These are phyloP conservation scores for Micrasema longulum DNA, from an alignment of 1,140 invertebrate genomes.

Conservation along the genomic window DNA sequence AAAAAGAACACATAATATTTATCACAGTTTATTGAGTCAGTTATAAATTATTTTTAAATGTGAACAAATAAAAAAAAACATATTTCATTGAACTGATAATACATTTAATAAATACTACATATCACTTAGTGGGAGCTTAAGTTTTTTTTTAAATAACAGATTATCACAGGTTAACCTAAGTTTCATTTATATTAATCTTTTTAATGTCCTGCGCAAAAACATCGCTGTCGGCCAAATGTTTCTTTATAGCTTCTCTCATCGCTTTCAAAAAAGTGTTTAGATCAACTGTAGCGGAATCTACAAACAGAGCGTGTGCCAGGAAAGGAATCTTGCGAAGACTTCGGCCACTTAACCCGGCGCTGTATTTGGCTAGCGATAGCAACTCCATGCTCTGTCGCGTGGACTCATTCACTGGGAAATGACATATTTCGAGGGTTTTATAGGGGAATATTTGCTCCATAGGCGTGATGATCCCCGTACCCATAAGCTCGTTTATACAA, in stretches of 20 bases:
- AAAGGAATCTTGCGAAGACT: slow-evolving; percentile 90
- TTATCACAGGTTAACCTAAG: background rate
- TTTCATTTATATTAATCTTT: slow-evolving; percentile 17
- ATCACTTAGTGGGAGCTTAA: too few species aligned
- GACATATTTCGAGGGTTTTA: slow-evolving; percentile 56
- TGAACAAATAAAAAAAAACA: too few species aligned
- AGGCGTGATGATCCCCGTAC: slow-evolving; percentile 67
- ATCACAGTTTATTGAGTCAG: too few species aligned
- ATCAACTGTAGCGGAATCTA: background rate
- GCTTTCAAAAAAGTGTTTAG: slow-evolving; percentile 29
- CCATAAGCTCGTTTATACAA: slow-evolving; percentile 85
- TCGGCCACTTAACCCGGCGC: slow-evolving; percentile 84
- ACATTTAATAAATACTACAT: too few species aligned
- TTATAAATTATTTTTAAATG: too few species aligned
- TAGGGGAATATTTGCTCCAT: slow-evolving; percentile 60
- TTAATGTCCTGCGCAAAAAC: slow-evolving; percentile 33
- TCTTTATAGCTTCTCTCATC: slow-evolving; percentile 40
- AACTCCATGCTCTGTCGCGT: slow-evolving; percentile 59
- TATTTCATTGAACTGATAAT: too few species aligned
- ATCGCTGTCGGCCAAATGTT: slow-evolving; percentile 47
- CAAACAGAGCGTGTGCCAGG: slow-evolving; percentile 76
- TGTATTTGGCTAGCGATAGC: slow-evolving; percentile 67
- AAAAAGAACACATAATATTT: too few species aligned
- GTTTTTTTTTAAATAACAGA: background rate
- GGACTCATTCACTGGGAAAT: slow-evolving; percentile 60